These are phyloP conservation scores for Cybosia mesomella DNA, from an alignment of 2,888 invertebrate genomes.

Conservation along the genomic window DNA sequence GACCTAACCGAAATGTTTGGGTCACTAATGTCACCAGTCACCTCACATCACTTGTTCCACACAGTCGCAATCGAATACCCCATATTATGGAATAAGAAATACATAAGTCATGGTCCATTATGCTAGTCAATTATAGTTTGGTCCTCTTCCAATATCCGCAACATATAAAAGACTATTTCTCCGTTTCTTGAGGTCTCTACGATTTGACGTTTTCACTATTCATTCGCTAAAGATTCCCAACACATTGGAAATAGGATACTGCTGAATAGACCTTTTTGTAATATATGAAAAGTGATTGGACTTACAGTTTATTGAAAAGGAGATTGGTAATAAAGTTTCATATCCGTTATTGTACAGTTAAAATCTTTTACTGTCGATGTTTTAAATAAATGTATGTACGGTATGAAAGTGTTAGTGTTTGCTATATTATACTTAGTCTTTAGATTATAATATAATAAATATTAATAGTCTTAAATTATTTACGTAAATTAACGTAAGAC, in stretches of 20 bases:
- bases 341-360: background rate
- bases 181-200: background rate
- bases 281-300: conserved; percentile 4
- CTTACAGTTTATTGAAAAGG: background rate
- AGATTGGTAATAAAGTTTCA: background rate
- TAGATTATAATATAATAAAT: no score
- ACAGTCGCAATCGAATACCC: no score
- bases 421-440: no score
- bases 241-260: conserved; percentile 1
- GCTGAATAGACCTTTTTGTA: conserved; percentile 4
- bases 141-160: background rate
- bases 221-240: background rate
- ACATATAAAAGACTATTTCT: background rate
- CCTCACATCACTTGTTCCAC: no score
- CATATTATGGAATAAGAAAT: background rate
- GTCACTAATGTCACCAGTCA: no score
- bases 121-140: background rate
- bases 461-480: no score
- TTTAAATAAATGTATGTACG: no score
- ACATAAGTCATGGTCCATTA: background rate
- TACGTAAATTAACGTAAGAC: no score
- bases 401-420: no score
- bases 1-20: no score
- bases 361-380: background rate
- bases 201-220: background rate